A percentile compares a stretch with the other conserved stretches of the same genome.
These are phyloP conservation scores for Silurus lanzhouensis DNA, from an alignment of 2,797 vertebrate genomes.

Conservation along the genomic window DNA sequence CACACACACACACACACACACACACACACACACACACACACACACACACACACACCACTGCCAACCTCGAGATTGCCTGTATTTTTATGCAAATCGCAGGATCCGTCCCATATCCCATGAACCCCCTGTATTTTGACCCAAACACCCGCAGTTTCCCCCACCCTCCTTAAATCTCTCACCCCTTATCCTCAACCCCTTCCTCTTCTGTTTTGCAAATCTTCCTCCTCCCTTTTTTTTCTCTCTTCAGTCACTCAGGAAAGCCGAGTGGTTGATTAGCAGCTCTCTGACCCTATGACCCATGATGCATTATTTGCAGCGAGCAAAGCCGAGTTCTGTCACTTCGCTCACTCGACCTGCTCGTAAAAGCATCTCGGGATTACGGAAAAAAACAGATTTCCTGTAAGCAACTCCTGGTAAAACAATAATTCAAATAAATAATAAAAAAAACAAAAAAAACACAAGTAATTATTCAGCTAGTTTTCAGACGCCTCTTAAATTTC, in stretches of 20 bases:
- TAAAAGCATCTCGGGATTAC: background rate
- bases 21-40: conserved; percentile 53
- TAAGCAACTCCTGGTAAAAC: background rate
- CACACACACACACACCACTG: conserved; percentile 54
- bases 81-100: conserved; percentile 71
- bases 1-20: conserved; percentile 57
- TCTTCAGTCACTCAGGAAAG: background rate
- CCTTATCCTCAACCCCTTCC: background rate
- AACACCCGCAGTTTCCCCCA: conserved; percentile 24
- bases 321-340: background rate
- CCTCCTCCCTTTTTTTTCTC: conserved; percentile 18
- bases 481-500: background rate
- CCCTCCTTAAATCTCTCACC: conserved; percentile 28
- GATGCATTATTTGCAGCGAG: conserved; percentile 34
- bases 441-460: no score
- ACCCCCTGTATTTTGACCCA: conserved; percentile 32
- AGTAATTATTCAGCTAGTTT: conserved; percentile 3
- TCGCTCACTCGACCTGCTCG: background rate
- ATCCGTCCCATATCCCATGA: conserved; percentile 57
- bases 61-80: conserved; percentile 61
- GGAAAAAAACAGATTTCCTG: background rate
- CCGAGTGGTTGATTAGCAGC: conserved; percentile 37
- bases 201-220: conserved; percentile 23
- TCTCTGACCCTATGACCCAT: conserved; percentile 32
- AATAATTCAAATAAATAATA: no score